Evolutionary conservation across 2,113 vertebrate species (phyloP), one percentile per base, ranked within the genome.

Genomic region (Erinaceus europaeus): DNA sequence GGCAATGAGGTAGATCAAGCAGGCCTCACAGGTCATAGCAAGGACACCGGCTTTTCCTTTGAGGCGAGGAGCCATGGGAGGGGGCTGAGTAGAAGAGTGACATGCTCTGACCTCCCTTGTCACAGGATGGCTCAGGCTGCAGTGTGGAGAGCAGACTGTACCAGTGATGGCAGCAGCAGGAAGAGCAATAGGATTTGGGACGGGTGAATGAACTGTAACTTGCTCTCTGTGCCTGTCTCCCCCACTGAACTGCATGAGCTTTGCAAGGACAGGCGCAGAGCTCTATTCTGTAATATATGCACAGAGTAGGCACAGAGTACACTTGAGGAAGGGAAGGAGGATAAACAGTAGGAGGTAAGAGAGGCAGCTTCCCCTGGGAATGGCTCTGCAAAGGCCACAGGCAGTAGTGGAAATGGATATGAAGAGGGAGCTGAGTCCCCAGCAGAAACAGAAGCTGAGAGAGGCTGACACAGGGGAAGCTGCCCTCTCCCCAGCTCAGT

Each of bases 41-140:
- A 94, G 92, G 92, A 84, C 84, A 3, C 55, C 38, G 68, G 62
- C 62, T 94, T 83, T 75, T 86, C 84, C 73, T 80, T 29, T n/a
- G 65, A 90, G 69, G 77, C n/a, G 4, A 7, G 52, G 59, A 91
- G 79, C 42, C 59, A 14, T 2, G 20, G 72, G 81, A 69, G 77
- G 87, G 48, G 34, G 40, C 4, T 38, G 36, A 69, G 68, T 21
- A 8, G 46, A n/a, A 64, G 68, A 72, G 62, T 57, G 68, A 83
- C 62, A 36, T 6, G 68, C 64, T 80, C 79, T 72, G 67, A 83
- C 88, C 76, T 84, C 84, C 11, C 4, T 80, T 83, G 57, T 61
- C 61, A 52, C 46, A 57, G 77, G 52, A 32, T 27, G 46, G 32
- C 48, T 71, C 48, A 14, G 36, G 57, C 74, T 84, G 69, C 48